Percentiles rank a stretch among this genome's conserved stretches.
Conservation (phyloP, 2,888 invertebrate genomes). For the Drosophila nigricruria region DNA sequence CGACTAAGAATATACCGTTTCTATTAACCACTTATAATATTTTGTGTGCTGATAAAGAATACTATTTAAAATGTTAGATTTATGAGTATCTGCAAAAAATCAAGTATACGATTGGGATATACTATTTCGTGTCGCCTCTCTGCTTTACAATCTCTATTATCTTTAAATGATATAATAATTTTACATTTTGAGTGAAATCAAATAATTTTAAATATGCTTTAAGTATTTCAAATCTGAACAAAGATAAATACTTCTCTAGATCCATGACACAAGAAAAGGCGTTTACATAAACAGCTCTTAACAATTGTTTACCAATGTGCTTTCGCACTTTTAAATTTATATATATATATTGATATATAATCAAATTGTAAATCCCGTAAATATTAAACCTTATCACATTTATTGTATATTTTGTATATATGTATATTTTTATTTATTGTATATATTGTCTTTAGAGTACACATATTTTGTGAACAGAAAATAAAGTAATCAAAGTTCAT, state of each 20-base stretch:
- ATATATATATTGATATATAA: not conserved
- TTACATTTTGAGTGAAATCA: not conserved
- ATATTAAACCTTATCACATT: conserved; percentile 1
- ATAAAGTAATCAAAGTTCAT: conserved; percentile 9
- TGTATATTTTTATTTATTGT: too few relatives aligned
- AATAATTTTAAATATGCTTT: not conserved
- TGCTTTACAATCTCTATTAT: too few relatives aligned
- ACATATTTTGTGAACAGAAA: not conserved
- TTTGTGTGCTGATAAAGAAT: too few relatives aligned
- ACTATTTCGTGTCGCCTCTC: too few relatives aligned
- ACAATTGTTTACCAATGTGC: not conserved
- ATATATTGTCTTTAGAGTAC: not conserved
- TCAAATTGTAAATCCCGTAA: not conserved
- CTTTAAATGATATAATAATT: too few relatives aligned
- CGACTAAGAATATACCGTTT: too few relatives aligned
- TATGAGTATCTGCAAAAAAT: too few relatives aligned
- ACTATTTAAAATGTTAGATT: too few relatives aligned
- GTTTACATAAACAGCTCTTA: not conserved
- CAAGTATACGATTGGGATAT: too few relatives aligned
- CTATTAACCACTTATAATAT: too few relatives aligned
- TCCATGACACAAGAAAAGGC: not conserved
- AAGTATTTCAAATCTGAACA: not conserved
- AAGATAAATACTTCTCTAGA: not conserved
- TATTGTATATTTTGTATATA: too few relatives aligned
- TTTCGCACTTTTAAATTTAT: not conserved